phyloP scores from a whole-genome alignment of 2,888 invertebrate genomes.

The Metellina segmentata region DNA sequence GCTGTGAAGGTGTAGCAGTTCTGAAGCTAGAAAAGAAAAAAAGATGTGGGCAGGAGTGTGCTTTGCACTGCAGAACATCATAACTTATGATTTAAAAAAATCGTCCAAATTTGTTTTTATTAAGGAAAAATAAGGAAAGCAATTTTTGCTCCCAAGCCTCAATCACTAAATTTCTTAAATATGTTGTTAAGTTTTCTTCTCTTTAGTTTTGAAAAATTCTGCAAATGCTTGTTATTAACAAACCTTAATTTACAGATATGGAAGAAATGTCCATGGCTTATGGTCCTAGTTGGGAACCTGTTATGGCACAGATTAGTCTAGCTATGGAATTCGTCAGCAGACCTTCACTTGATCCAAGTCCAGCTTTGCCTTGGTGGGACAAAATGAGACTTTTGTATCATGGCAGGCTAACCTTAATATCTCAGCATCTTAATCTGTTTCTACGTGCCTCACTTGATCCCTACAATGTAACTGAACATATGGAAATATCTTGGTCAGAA shows the following conservation, averaged over 20 bases:
- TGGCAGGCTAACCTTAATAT: constrained; percentile 93
- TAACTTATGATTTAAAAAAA: too few species aligned
- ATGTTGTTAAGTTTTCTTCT: neutral
- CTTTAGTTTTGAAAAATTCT: too few species aligned
- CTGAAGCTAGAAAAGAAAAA: too few species aligned
- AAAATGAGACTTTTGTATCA: constrained; percentile 95
- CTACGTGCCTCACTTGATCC: constrained; percentile 98
- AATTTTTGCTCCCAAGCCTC: too few species aligned
- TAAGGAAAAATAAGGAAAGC: too few species aligned
- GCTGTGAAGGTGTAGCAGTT: too few species aligned
- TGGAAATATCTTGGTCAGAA: constrained; percentile 97
- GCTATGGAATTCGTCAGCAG: constrained; percentile 87
- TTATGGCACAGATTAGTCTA: constrained; percentile 87
- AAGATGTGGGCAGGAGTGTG: too few species aligned
- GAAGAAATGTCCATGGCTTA: constrained; percentile 86
- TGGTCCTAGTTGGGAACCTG: constrained; percentile 99
- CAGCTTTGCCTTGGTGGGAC: constrained; percentile 97
- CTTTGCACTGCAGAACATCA: too few species aligned
- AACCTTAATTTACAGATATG: constrained; percentile 84
- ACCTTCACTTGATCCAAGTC: constrained; percentile 93
- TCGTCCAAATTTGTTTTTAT: too few species aligned
- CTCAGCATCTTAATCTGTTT: constrained; percentile 92
- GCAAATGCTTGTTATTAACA: too few species aligned
- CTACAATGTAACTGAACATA: constrained; percentile 99
- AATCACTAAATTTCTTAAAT: neutral